Base-by-base conservation (phyloP, 1,140 invertebrate genomes). In the Cotesia glomerata region DNA sequence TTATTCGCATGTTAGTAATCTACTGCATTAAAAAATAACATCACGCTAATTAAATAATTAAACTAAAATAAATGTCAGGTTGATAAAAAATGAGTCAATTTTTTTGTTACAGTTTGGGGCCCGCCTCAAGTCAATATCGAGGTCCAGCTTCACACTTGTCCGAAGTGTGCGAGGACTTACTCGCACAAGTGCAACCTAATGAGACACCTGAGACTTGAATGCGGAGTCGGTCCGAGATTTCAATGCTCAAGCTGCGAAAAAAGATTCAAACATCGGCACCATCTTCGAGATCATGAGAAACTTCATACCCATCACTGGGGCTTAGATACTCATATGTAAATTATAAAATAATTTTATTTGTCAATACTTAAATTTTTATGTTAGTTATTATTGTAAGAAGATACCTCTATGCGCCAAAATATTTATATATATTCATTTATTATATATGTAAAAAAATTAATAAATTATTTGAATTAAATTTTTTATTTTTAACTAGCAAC, bases 161-260 rank as follows among this genome's bases (percentile, higher is more conserved):
- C 76, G 63, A 84, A 81, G 74, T 89, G 87, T 77, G 82, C 83
- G 14, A 81, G 84, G 49, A 78, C 75, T 36, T 89, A 88, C 69
- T 81, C 81, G 4, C 84, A 86, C 59, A 86, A 85, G 70, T 82
- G 82, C 66, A 87, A 85, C 72, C 71, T 88, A 35, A 80, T 81
- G 34, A 79, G 87, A 32, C 88, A 89, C 72, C 78, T 82, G 62
- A 85, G 84, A 56, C 79, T 80, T 11, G 85, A 86, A 34, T 89
- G 88, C 67, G 87, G 88, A 3, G 86, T 89, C 13, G 82, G 84
- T 8, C 88, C 89, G 1, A 83, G 86, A 77, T 90, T 88, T 78
- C 82, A 85, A 14, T 91, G 90, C 63, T 74, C 76, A 0, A 79
- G 81, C 45, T 90, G 89, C 77, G 81, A 83, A 9, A 85, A 85